Percentiles rank a stretch among this genome's conserved stretches.
Conservation (phyloP, 1,140 invertebrate species). For the Lamellibrachia luymesi region DNA sequence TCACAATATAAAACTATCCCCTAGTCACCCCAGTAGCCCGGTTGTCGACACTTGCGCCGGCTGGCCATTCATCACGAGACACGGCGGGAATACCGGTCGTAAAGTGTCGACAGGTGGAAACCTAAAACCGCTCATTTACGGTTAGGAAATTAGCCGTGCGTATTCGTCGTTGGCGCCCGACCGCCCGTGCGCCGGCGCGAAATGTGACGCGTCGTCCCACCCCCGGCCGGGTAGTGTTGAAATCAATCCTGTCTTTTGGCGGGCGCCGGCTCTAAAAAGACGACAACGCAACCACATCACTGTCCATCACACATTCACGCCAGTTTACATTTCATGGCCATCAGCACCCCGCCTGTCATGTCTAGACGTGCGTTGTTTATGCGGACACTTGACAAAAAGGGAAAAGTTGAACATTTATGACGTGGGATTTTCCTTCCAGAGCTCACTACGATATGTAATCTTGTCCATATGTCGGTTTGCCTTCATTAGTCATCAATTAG, state of each 20-base stretch:
- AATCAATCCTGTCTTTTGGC: background rate
- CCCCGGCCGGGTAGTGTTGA: background rate
- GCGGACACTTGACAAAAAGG: background rate
- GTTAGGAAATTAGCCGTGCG: background rate
- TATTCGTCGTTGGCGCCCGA: background rate
- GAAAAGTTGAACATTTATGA: background rate
- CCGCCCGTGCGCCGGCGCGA: background rate
- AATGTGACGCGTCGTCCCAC: background rate
- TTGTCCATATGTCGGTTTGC: background rate
- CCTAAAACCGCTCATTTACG: background rate
- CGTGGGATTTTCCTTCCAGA: background rate
- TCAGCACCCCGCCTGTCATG: background rate
- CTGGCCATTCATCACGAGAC: background rate
- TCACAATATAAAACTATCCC: too few relatives aligned
- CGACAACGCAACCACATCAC: background rate
- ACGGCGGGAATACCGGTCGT: background rate
- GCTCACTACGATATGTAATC: background rate
- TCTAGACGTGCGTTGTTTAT: background rate
- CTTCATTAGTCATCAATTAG: background rate
- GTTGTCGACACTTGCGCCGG: background rate
- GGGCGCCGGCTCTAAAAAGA: background rate
- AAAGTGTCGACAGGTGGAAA: slow-evolving; percentile 1
- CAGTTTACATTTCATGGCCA: background rate
- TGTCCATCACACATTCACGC: background rate
- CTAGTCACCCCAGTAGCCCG: background rate